A percentile compares a stretch with the other conserved stretches of the same genome.
These are phyloP conservation scores for Macrochelys suwanniensis DNA, from an alignment of 2,797 vertebrate genomes.

Conservation along the genomic window DNA sequence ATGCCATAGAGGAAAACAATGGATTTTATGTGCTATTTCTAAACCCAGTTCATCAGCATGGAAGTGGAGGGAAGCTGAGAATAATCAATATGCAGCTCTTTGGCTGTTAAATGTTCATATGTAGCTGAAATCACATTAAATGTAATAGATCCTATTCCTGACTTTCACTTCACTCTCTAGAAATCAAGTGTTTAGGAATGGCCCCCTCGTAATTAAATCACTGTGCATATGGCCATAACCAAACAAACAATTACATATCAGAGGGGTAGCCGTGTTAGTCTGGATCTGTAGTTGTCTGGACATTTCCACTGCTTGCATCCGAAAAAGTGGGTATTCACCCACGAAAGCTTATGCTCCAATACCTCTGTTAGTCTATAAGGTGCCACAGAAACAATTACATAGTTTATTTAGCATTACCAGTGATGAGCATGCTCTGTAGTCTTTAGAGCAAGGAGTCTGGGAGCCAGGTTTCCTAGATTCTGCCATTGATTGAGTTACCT, in stretches of 20 bases:
- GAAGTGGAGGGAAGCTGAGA: not conserved
- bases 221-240: constrained; percentile 10
- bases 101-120: constrained; percentile 52
- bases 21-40: constrained; percentile 7
- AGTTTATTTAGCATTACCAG: not conserved
- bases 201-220: constrained; percentile 2
- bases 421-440: rapidly evolving
- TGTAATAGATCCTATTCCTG: constrained; percentile 52
- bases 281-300: too few relatives aligned
- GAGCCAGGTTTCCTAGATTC: not conserved
- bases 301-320: too few relatives aligned
- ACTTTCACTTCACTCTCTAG: constrained; percentile 48
- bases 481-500: not conserved
- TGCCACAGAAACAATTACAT: not conserved
- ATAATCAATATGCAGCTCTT: constrained; percentile 65
- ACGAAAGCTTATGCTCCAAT: too few relatives aligned
- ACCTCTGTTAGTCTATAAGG: too few relatives aligned
- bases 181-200: constrained; percentile 48
- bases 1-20: constrained; percentile 36
- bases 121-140: constrained; percentile 63
- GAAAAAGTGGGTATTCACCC: too few relatives aligned
- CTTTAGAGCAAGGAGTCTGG: not conserved
- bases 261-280: too few relatives aligned
- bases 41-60: constrained; percentile 17
- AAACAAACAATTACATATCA: not conserved